Evolutionary conservation across 2,113 vertebrate species (phyloP), one percentile per base, ranked within the genome.

Genomic region (Oxyruncus cristatus): DNA sequence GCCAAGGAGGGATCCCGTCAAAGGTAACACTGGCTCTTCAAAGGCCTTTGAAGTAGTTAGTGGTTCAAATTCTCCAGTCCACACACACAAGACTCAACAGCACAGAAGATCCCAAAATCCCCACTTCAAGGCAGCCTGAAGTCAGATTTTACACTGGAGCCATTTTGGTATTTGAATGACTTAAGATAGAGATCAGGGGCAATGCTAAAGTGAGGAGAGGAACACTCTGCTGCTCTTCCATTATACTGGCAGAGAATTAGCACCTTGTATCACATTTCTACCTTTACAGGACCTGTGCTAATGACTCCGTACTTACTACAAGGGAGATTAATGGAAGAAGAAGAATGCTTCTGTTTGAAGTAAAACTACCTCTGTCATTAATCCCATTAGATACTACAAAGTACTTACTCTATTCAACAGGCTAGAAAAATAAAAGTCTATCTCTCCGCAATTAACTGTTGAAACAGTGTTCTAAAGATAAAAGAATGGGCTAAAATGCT

Each of bases 401-500:
- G 68, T 11, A 63, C 66, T 75, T 42, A 59, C 27, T 85, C 37
- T 47, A 20, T 33, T 71, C 30, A 50, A 61, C 14, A 6, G 0
- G 19, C 59, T 84, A 85, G 66, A 84, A 93, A 92, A 92, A 72
- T 35, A 10, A 26, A 93, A 84, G 59, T 33, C 50, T 28, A 55
- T 47, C n/a, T 83, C 78, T 81, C 52, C 18, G 50, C 86, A 95
- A 94, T 95, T 84, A 86, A 86, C 85, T 52, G 22, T 39, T 84
- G 56, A 86, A 96, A 88, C 27, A 37, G 17, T 35, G 33, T 42
- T 87, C 42, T 71, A 90, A 71, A 27, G 52, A 86, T 68, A 84
- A 74, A 91, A 89, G 79, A 87, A 95, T 61, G 2, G 35, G 41
- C 68, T 91, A 94, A 82, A 14, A 72, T 4, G n/a, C 74, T 16